A percentile compares a stretch with the other conserved stretches of the same genome.
Conservation (phyloP, 1,140 invertebrate genomes). For the Caenorhabditis tropicalis region DNA sequence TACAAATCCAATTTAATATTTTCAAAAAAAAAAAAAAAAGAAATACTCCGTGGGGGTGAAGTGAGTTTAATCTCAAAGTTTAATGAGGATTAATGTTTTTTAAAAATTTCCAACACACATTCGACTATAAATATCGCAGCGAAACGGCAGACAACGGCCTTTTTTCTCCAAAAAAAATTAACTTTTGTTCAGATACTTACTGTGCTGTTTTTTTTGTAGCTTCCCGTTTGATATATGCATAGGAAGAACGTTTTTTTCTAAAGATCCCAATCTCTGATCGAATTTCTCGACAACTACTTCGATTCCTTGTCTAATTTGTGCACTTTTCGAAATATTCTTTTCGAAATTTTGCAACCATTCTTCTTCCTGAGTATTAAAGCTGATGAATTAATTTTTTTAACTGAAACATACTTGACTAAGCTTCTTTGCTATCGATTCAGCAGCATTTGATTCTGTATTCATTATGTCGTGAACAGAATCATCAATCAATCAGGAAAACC, state of each 20-base stretch:
- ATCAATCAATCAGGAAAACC: too few species aligned
- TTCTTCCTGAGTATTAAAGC: conserved; percentile 60
- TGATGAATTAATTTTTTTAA: neutral
- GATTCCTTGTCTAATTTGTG: conserved; percentile 51
- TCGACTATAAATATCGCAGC: too few species aligned
- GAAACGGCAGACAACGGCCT: too few species aligned
- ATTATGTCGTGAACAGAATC: neutral
- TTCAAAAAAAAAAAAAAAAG: too few species aligned
- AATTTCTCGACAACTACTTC: conserved; percentile 64
- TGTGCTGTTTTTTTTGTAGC: conserved; percentile 69
- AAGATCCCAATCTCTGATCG: conserved; percentile 55
- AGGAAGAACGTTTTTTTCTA: conserved; percentile 65
- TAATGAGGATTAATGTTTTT: too few species aligned
- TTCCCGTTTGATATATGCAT: conserved; percentile 64
- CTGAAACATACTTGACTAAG: neutral
- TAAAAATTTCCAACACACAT: too few species aligned
- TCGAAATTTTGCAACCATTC: conserved; percentile 66
- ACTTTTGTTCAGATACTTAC: too few species aligned
- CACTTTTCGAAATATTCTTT: conserved; percentile 57
- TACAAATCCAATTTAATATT: too few species aligned
- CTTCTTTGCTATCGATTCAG: conserved; percentile 16
- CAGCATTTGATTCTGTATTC: neutral
- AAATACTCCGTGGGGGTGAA: too few species aligned
- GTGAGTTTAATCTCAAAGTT: too few species aligned
- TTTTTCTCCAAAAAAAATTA: too few species aligned